Conservation (phyloP, 2,797 vertebrate species). For the Podargus strigoides region DNA sequence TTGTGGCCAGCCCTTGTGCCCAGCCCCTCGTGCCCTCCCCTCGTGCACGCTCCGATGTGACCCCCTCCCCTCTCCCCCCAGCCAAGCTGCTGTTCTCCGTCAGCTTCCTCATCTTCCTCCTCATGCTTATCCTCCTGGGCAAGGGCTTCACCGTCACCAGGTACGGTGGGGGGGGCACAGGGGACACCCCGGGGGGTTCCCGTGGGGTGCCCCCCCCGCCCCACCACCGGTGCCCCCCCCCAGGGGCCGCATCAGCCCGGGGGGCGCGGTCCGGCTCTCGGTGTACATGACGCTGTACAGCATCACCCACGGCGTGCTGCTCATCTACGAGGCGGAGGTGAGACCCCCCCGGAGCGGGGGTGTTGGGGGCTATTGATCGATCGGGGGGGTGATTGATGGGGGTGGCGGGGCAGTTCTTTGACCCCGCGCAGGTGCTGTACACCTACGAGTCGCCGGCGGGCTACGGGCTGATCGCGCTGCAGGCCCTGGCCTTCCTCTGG, state of each 20-base stretch:
- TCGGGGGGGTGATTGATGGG: no score
- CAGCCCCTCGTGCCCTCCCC: no score
- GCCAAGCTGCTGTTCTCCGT: slow-evolving; percentile 93
- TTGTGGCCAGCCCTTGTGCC: no score
- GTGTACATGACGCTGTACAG: slow-evolving; percentile 92
- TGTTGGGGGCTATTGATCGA: no score
- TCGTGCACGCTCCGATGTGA: no score
- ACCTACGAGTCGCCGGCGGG: slow-evolving; percentile 90
- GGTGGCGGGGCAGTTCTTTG: slow-evolving; percentile 88
- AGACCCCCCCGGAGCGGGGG: no score
- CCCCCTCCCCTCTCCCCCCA: slow-evolving; percentile 61
- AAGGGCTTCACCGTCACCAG: neutral
- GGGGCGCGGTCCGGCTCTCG: slow-evolving; percentile 87
- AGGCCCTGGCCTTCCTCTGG: slow-evolving; percentile 91
- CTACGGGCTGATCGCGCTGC: slow-evolving; percentile 88
- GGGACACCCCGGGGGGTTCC: no score
- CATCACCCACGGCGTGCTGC: slow-evolving; percentile 88
- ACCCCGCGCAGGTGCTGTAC: slow-evolving; percentile 90
- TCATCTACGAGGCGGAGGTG: slow-evolving; percentile 93
- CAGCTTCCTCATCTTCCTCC: slow-evolving; percentile 90
- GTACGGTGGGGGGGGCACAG: neutral
- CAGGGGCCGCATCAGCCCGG: slow-evolving; percentile 90
- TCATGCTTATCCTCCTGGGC: slow-evolving; percentile 88
- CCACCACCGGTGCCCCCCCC: neutral
- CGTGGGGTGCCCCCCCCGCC: no score